These are phyloP conservation scores for Pseudococcus viburni DNA, from an alignment of 2,888 invertebrate species.

Conservation along the genomic window DNA sequence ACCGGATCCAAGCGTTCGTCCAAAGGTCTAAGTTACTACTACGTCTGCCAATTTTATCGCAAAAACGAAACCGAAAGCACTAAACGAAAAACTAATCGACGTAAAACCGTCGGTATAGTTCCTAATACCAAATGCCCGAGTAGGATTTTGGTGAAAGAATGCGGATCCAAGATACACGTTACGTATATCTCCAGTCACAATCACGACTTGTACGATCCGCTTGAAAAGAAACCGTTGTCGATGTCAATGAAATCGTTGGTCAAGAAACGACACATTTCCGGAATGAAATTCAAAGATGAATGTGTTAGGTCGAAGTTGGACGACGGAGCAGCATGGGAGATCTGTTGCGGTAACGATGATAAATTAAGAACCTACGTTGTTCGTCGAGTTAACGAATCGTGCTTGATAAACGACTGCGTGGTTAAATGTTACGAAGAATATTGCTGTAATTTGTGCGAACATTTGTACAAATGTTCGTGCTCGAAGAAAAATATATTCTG, in stretches of 20 bases:
- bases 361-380: conserved; percentile 27
- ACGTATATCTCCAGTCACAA: conserved; percentile 52
- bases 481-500: conserved; percentile 48
- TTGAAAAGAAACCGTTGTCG: conserved; percentile 41
- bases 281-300: conserved; percentile 53
- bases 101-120: conserved; percentile 43
- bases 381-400: conserved; percentile 17
- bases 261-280: conserved; percentile 43
- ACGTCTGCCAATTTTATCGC: conserved; percentile 42
- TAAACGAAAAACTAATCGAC: conserved; percentile 43
- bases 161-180: conserved; percentile 49
- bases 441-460: conserved; percentile 39
- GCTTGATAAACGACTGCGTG: conserved; percentile 22
- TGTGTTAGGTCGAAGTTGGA: conserved; percentile 3
- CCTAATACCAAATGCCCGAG: conserved; percentile 57
- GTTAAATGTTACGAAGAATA: conserved; percentile 46
- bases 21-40: conserved; percentile 52
- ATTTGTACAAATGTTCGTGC: conserved; percentile 47
- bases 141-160: conserved; percentile 42
- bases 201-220: conserved; percentile 56
- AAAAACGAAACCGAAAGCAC: conserved; percentile 53
- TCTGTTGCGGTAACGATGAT: conserved; percentile 34
- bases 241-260: conserved; percentile 49
- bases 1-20: conserved; percentile 52
- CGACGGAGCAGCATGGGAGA: conserved; percentile 33